Evolutionary conservation across 1,140 invertebrate genomes (phyloP).

Genomic region (Pogonomyrmex barbatus): DNA sequence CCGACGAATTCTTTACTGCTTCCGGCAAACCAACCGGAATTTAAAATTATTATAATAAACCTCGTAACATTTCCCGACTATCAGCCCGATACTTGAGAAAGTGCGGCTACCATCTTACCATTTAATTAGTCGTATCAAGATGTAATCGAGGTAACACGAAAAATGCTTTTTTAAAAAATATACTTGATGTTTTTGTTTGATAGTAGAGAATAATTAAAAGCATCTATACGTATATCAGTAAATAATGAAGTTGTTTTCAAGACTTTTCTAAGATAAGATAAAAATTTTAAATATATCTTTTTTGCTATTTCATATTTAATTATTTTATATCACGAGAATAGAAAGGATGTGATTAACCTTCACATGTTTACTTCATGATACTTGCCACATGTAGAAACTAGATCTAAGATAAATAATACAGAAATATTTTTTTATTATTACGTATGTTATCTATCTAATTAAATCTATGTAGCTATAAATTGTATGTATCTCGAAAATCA

Average conservation of each 20-base stretch:
- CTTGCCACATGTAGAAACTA: not conserved
- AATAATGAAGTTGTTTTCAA: not conserved
- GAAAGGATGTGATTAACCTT: not conserved
- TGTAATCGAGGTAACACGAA: not conserved
- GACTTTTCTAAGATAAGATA: not conserved
- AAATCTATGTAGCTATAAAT: not conserved
- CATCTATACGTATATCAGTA: not conserved
- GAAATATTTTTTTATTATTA: not conserved
- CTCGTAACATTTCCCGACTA: not conserved
- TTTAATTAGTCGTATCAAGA: not conserved
- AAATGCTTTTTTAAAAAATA: not conserved
- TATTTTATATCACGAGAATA: not conserved
- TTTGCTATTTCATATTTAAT: not conserved
- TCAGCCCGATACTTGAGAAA: constrained; percentile 3
- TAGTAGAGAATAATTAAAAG: not conserved
- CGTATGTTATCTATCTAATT: not conserved
- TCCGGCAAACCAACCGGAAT: not conserved
- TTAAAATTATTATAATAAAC: constrained; percentile 29
- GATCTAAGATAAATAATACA: constrained; percentile 14
- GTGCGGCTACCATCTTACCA: not conserved
- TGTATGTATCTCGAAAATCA: not conserved
- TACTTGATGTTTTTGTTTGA: not conserved
- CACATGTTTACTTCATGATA: not conserved
- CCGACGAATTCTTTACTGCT: not conserved
- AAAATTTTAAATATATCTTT: not conserved